Evolutionary conservation across 2,113 vertebrate species (phyloP), one percentile per base, ranked within the genome.

Genomic region (Aptenodytes patagonicus): DNA sequence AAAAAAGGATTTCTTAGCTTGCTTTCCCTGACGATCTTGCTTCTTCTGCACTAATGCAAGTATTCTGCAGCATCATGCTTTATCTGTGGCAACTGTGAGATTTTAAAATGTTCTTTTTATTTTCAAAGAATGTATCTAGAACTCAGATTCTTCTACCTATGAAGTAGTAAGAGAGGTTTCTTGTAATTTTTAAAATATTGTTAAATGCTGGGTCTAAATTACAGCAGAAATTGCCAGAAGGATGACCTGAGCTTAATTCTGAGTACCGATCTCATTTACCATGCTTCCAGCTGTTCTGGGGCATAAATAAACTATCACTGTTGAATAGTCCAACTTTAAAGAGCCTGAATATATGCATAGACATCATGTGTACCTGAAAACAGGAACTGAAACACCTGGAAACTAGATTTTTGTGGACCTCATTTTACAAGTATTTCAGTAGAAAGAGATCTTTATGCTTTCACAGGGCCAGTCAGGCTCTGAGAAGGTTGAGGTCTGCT

Each of bases 21-120:
- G 55, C 68, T 97, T 97, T 96, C 78, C 86, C 94, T 95, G 60
- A 95, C 0, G 4, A 77, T 85, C 58, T 52, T 80, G 40, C 17
- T 83, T 81, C 54, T 88, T 66, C 66, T 96, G 36, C 57, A 89
- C 52, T 40, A 93, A 92, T 89, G 60, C 34, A 93, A 89, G 86
- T 85, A 75, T 89, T 46, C 32, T 92, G 88, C 28, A 77, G 54
- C 32, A 78, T 51, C 1, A 12, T 70, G 16, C 2, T 54, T 81
- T 82, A 44, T 60, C 69, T 40, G 14, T 49, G 42, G 60, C 34
- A 83, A 76, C 49, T 22, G 16, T 13, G 49, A 89, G 12, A 96
- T 46, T 90, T 92, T 87, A 58, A 73, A 95, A 47, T 79, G 25
- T 49, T 75, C 6, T 64, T 92, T 60, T 57, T 40, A 13, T 94